Percentiles rank a stretch among this genome's conserved stretches.
These are phyloP conservation scores for Drosophila melanica DNA, from an alignment of 1,140 invertebrate species.

Conservation along the genomic window DNA sequence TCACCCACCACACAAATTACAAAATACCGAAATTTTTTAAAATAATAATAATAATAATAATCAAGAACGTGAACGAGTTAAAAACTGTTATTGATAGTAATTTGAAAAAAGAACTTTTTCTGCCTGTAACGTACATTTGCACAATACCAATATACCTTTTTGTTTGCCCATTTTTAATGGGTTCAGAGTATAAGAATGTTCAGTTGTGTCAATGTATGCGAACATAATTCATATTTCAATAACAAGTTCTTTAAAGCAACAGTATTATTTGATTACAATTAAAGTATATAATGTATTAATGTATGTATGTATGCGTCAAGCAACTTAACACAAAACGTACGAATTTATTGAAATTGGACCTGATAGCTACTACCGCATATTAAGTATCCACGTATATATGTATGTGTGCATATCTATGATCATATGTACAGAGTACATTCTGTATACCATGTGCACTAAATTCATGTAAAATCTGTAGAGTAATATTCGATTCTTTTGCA, in stretches of 20 bases:
- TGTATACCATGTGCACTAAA: background rate
- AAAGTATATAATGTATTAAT: slow-evolving; percentile 9
- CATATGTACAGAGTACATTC: background rate
- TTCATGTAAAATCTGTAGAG: background rate
- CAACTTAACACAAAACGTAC: slow-evolving; percentile 10
- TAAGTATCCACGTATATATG: background rate
- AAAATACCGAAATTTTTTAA: no score
- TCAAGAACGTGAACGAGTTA: no score
- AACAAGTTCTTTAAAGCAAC: slow-evolving; percentile 40
- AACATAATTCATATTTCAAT: background rate
- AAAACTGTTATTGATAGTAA: no score
- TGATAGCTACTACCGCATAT: slow-evolving; percentile 5
- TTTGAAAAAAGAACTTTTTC: no score
- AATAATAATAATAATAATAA: no score
- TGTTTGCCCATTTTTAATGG: no score
- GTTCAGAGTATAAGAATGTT: background rate
- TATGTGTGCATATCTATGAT: background rate
- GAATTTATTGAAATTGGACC: slow-evolving; percentile 23
- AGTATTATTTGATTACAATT: slow-evolving; percentile 43
- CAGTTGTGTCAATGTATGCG: background rate
- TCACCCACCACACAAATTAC: no score
- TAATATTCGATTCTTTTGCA: background rate
- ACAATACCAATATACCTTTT: no score
- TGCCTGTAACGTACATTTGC: no score
- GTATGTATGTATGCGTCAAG: slow-evolving; percentile 16